Conservation (phyloP, 1,140 invertebrate species). For the Drosophila miranda region DNA sequence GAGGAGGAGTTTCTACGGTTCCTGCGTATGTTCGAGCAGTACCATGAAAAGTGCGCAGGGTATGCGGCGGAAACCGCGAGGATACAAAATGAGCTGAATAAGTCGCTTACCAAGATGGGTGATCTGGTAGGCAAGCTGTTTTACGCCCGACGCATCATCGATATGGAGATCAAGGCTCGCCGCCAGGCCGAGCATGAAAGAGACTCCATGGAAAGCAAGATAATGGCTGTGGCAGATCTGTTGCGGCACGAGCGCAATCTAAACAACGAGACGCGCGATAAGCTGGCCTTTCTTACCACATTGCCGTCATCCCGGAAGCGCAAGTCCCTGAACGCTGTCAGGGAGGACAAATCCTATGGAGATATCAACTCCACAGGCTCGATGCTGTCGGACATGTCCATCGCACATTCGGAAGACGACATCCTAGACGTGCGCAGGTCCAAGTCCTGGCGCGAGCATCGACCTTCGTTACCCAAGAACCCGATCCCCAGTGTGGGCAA, state of each 20-base stretch:
- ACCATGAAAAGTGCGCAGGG: constrained; percentile 86
- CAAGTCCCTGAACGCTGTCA: constrained; percentile 74
- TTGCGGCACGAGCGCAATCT: constrained; percentile 87
- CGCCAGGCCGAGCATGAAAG: constrained; percentile 86
- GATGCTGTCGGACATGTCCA: constrained; percentile 90
- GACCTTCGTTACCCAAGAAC: constrained; percentile 82
- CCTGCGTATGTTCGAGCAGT: constrained; percentile 87
- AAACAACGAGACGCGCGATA: constrained; percentile 90
- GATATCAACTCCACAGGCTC: constrained; percentile 84
- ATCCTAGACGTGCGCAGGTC: constrained; percentile 86
- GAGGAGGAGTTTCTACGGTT: constrained; percentile 90
- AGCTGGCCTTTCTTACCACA: constrained; percentile 90
- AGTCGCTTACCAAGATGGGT: constrained; percentile 86
- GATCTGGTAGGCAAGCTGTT: constrained; percentile 90
- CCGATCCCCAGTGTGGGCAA: constrained; percentile 58
- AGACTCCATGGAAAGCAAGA: constrained; percentile 87
- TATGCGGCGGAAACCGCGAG: constrained; percentile 87
- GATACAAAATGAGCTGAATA: constrained; percentile 86
- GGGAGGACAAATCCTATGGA: constrained; percentile 82
- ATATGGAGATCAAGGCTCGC: constrained; percentile 89
- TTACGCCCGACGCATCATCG: constrained; percentile 89
- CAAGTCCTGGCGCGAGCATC: constrained; percentile 87
- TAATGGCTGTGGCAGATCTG: constrained; percentile 88
- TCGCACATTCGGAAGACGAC: constrained; percentile 94
- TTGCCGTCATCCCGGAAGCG: constrained; percentile 65